Evolutionary conservation across 1,140 invertebrate species (phyloP), one percentile per base, ranked within the genome.

Genomic region (Dendrolimus punctatus): DNA sequence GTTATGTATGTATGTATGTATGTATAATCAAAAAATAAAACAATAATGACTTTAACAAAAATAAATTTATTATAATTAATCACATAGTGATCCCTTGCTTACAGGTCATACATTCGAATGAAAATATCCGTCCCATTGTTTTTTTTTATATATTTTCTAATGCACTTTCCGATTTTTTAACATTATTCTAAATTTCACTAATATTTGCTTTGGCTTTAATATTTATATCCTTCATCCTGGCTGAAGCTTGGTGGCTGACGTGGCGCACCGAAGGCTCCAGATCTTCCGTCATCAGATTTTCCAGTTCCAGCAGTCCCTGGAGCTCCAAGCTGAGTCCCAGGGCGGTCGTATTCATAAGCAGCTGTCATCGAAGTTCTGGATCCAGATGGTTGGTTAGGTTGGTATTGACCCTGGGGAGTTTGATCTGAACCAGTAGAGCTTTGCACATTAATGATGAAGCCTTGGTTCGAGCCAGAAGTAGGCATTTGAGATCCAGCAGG

Each of bases 191-290:
- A 10, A 51, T 54, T 52, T 60, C 45, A 44, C 43, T 51, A 62
- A 66, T 58, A 46, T 23, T 6, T 49, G 41, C 55, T 61, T 72
- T 80, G 72, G 61, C 59, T 67, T 71, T 62, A 86, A 54, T 86
- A 86, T 59, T 77, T 81, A 58, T 86, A 86, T 50, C 83, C 83
- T 62, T 84, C 76, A 51, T 86, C 66, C 38, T 64, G 50, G 53
- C 67, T 79, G 70, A 80, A 86, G 61, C 80, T 85, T 36, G 83
- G 80, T 39, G 80, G 80, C 53, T 82, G 78, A 46, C 80, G 69
- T 10, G 80, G 76, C 9, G 74, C 73, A 40, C 67, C 68, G 58
- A 73, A 73, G 37, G 39, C 4, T 46, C 55, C 6, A 41, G 55
- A 36, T 46, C 49, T 45, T 10, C 39, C 38, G 8, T 55, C 48